Evolutionary conservation across 2,113 vertebrate genomes (phyloP), one percentile per base, ranked within the genome.

Genomic region (Canis aureus): DNA sequence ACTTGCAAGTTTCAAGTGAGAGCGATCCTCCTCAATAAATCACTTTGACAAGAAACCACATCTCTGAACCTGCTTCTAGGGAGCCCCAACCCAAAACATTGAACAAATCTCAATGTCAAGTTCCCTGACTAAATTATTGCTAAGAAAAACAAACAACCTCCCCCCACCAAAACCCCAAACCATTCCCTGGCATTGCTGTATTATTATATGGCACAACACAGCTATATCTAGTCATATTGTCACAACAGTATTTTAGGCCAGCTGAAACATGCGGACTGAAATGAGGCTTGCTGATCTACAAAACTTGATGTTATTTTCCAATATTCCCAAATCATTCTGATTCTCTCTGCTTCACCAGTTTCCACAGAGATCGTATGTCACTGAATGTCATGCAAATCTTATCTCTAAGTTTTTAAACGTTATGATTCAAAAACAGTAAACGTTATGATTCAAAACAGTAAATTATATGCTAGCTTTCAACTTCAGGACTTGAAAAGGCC

Each of bases 401-500:
- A 82, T 29, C 55, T 79, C 79, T 95, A 83, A 95, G 73, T 76
- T 94, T 38, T 97, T 89, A 49, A 83, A 74, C 19, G 60, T 15
- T 93, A 23, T 91, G 49, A 95, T 94, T 71, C 25, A 51, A 49
- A 81, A 85, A 60, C 27, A 57, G 35, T 62, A 62, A 38, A 32
- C 38, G 60, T 15, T 93, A 23, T 91, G 49, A 94, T 94, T 71
- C 25, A 51, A 49, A 81, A 85, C 27, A 57, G 32, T 62, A 62
- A 38, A 32, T 69, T 91, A 53, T n/a, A 87, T 20, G 53, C 16
- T 59, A 60, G 27, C 67, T 74, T 92, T 80, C 27, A 94, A 83
- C 51, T 74, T 95, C 17, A 80, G 43, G 49, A 89, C 19, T 79
- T 49, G 74, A 92, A 93, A 55, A 92, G 22, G 35, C 32, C 66